Conservation (phyloP, 2,113 vertebrate genomes). For the Cryptoleucopteryx plumbea region DNA sequence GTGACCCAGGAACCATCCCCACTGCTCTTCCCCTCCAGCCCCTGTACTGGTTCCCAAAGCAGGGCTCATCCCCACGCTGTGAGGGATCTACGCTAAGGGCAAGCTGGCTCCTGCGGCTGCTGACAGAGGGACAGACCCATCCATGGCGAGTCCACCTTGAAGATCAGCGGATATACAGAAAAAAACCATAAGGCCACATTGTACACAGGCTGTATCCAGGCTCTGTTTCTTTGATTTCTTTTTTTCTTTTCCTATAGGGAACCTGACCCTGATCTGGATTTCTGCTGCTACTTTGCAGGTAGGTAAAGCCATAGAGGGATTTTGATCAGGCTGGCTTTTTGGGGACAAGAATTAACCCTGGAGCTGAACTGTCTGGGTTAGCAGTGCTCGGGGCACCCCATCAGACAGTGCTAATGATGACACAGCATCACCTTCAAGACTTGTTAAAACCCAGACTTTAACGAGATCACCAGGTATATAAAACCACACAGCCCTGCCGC, state of each 20-base stretch:
- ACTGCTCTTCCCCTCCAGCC: not conserved
- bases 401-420: not conserved
- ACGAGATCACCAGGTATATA: fast-evolving
- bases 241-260: not conserved
- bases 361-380: not conserved
- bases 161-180: not conserved
- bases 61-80: fast-evolving
- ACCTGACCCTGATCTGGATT: not conserved
- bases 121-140: not conserved
- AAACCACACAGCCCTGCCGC: not conserved
- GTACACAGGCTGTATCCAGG: not conserved
- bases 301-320: not conserved
- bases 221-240: not conserved
- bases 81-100: not conserved
- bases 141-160: not conserved
- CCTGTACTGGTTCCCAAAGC: not conserved
- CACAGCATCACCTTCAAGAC: not conserved
- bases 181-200: not conserved
- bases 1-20: not conserved
- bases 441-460: not conserved
- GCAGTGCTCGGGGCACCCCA: not conserved
- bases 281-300: not conserved
- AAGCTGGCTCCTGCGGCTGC: not conserved
- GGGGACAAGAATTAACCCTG: not conserved
- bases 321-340: not conserved